A percentile compares a stretch with the other conserved stretches of the same genome.
Evolutionary conservation across 2,888 invertebrate species (phyloP).

Genomic region (Sisyra terminalis): DNA sequence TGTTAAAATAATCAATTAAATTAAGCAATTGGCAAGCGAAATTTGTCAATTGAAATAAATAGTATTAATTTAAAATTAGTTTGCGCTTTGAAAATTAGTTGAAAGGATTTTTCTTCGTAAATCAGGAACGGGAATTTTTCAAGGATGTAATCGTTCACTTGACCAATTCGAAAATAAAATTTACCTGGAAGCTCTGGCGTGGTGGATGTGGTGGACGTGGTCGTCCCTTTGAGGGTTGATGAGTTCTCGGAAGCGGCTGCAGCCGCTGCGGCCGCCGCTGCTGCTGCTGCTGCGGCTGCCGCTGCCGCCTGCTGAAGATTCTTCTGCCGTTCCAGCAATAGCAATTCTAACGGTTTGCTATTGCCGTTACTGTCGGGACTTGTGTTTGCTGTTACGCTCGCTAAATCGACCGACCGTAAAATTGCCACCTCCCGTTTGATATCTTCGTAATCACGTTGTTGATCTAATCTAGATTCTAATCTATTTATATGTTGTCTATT

Average conservation of each 20-base stretch:
- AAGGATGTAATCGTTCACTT: no score
- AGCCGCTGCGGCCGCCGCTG: not conserved
- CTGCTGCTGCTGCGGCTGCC: conserved; percentile 19
- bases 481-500: conserved; percentile 72
- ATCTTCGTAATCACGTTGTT: conserved; percentile 85
- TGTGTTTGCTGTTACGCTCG: conserved; percentile 28
- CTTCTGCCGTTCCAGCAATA: conserved; percentile 63
- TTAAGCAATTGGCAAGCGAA: no score
- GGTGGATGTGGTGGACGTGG: conserved; percentile 22
- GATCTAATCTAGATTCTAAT: conserved; percentile 70
- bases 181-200: conserved; percentile 20
- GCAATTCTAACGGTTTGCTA: conserved; percentile 50
- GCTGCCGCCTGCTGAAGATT: conserved; percentile 43
- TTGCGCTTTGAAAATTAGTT: no score
- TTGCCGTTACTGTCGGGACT: conserved; percentile 22
- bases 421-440: conserved; percentile 79
- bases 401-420: conserved; percentile 62
- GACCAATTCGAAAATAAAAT: no score
- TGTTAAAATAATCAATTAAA: no score
- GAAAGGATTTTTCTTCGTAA: no score
- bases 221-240: conserved; percentile 10
- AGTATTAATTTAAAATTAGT: no score
- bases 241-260: conserved; percentile 14
- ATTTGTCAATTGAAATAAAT: no score
- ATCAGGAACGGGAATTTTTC: no score